A percentile compares a stretch with the other conserved stretches of the same genome.
These are phyloP conservation scores for Trachemys scripta DNA, from an alignment of 2,113 vertebrate species.

Conservation along the genomic window DNA sequence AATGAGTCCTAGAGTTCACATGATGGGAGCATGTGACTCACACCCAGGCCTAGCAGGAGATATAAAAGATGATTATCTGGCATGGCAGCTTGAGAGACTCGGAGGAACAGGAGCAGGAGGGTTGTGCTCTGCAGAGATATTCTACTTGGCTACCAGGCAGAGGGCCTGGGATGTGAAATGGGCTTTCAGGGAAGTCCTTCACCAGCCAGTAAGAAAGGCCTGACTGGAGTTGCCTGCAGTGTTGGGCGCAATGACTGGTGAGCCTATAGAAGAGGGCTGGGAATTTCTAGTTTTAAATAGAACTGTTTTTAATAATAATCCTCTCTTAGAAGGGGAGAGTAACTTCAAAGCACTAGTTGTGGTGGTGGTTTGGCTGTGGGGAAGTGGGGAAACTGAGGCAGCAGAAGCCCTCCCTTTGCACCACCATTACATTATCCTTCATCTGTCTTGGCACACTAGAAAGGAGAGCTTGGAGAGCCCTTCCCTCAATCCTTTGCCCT, in stretches of 20 bases:
- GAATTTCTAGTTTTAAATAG: neutral
- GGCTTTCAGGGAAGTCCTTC: neutral
- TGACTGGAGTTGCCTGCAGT: no score
- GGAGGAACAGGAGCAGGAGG: accelerated
- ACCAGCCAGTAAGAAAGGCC: no score
- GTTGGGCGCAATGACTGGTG: no score
- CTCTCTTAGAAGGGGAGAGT: neutral
- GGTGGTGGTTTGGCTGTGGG: neutral
- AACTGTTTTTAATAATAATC: neutral
- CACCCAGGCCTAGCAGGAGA: no score
- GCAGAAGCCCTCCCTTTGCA: no score
- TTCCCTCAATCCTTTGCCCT: neutral
- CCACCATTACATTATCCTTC: no score
- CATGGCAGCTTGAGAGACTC: neutral
- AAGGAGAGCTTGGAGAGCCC: no score
- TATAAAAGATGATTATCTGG: neutral
- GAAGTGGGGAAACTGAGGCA: neutral
- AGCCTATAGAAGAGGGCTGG: neutral
- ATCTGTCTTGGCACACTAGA: no score
- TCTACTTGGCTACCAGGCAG: neutral
- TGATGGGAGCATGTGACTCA: neutral
- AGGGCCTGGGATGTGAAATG: neutral
- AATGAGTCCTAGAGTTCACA: neutral
- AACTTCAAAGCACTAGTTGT: neutral
- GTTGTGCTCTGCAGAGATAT: neutral